Evolutionary conservation across 2,797 vertebrate species (phyloP).

Genomic region (Chloroceryle amazona): DNA sequence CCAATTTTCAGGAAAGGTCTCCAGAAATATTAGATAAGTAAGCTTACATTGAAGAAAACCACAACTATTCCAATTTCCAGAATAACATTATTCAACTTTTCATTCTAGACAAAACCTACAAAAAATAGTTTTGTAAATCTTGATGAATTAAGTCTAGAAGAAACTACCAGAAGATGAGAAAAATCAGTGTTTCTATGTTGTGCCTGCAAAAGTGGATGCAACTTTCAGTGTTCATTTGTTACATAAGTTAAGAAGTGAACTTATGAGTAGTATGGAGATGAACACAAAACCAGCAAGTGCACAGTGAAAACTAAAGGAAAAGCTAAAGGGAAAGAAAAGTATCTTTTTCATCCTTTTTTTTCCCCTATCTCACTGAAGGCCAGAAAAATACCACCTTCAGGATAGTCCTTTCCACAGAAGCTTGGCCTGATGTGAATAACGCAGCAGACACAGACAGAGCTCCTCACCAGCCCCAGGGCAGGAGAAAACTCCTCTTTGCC

Average conservation of each 20-base stretch:
- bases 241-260: neutral
- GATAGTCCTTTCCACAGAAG: neutral
- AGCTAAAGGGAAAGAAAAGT: neutral
- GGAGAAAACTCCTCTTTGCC: neutral
- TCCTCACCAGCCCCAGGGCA: accelerated
- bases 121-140: neutral
- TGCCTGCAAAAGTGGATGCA: neutral
- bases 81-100: neutral
- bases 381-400: neutral
- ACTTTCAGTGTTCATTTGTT: neutral
- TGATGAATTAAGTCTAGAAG: neutral
- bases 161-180: neutral
- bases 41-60: neutral
- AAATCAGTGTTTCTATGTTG: neutral
- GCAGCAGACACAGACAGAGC: neutral
- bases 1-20: neutral
- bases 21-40: neutral
- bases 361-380: neutral
- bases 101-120: neutral
- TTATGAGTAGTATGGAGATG: neutral
- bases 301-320: neutral
- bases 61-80: neutral
- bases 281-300: neutral
- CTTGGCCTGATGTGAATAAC: neutral
- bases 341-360: neutral